Percentiles rank a stretch among this genome's conserved stretches.
These are phyloP conservation scores for Lordiphosa fenestrarum DNA, from an alignment of 2,888 invertebrate species.

Conservation along the genomic window DNA sequence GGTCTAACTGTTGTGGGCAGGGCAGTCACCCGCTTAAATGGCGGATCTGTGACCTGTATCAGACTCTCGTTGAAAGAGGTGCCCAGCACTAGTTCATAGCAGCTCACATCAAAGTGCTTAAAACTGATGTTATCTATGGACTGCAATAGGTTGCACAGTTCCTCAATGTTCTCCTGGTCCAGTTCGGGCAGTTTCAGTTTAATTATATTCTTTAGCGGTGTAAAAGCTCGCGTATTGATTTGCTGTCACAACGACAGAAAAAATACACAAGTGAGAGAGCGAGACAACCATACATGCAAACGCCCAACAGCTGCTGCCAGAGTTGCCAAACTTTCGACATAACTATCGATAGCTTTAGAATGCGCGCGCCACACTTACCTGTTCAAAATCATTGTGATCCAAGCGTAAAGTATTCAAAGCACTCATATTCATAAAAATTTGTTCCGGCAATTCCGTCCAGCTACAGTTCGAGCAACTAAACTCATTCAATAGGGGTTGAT, in stretches of 20 bases:
- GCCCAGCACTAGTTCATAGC: slow-evolving; percentile 78
- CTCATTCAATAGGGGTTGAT: slow-evolving; percentile 74
- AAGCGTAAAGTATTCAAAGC: slow-evolving; percentile 77
- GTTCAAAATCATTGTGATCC: slow-evolving; percentile 77
- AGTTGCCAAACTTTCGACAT: slow-evolving; percentile 11
- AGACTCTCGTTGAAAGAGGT: slow-evolving; percentile 79
- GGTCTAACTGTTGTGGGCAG: slow-evolving; percentile 40
- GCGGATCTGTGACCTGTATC: slow-evolving; percentile 71
- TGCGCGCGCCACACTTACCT: slow-evolving; percentile 57
- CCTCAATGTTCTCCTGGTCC: slow-evolving; percentile 67
- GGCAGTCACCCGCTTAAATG: slow-evolving; percentile 45
- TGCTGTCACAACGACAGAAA: slow-evolving; percentile 62
- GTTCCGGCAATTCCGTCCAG: slow-evolving; percentile 76
- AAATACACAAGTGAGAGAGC: slow-evolving; percentile 37
- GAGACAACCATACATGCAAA: slow-evolving; percentile 33
- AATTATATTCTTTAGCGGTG: slow-evolving; percentile 76
- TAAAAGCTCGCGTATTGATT: slow-evolving; percentile 79
- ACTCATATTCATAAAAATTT: slow-evolving; percentile 77
- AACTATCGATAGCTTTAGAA: slow-evolving; percentile 40
- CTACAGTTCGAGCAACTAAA: slow-evolving; percentile 78
- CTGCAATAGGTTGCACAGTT: slow-evolving; percentile 77
- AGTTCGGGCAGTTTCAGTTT: slow-evolving; percentile 78
- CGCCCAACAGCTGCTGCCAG: slow-evolving; percentile 33
- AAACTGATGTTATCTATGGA: slow-evolving; percentile 79
- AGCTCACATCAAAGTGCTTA: slow-evolving; percentile 78